phyloP scores from a whole-genome alignment of 2,888 invertebrate species.

The Marronus borbonicus region DNA sequence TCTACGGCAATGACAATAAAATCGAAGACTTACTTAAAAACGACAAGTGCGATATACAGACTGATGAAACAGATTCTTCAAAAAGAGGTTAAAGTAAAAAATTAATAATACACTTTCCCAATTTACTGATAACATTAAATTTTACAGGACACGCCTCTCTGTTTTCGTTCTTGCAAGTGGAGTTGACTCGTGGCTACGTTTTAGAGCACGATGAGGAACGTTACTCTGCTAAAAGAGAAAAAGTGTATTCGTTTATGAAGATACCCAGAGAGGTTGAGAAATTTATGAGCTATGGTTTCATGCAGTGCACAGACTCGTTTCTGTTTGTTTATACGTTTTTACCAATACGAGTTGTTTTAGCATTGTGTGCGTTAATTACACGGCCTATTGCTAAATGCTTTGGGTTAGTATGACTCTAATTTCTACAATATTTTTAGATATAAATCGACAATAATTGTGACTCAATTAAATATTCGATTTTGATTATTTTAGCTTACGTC shows the following conservation, averaged over 20 bases:
- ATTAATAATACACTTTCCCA: neutral
- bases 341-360: conserved; percentile 92
- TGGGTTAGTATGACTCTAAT: conserved; percentile 72
- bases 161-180: conserved; percentile 85
- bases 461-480: neutral
- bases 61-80: conserved; percentile 60
- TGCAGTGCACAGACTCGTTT: conserved; percentile 98
- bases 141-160: conserved; percentile 69
- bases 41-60: conserved; percentile 59
- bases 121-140: conserved; percentile 48
- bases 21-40: conserved; percentile 66
- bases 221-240: conserved; percentile 93
- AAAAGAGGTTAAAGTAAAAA: conserved; percentile 60
- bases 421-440: no score
- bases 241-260: conserved; percentile 97
- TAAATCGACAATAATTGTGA: no score
- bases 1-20: conserved; percentile 67
- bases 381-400: conserved; percentile 83
- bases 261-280: conserved; percentile 94
- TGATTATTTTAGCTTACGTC: conserved; percentile 59
- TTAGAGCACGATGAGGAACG: conserved; percentile 96
- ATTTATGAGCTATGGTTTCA: conserved; percentile 94
- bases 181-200: conserved; percentile 93
- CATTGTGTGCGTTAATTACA: conserved; percentile 85
- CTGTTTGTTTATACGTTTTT: conserved; percentile 98